Conservation (phyloP, 2,888 invertebrate species). For the Agriopis leucophaearia region DNA sequence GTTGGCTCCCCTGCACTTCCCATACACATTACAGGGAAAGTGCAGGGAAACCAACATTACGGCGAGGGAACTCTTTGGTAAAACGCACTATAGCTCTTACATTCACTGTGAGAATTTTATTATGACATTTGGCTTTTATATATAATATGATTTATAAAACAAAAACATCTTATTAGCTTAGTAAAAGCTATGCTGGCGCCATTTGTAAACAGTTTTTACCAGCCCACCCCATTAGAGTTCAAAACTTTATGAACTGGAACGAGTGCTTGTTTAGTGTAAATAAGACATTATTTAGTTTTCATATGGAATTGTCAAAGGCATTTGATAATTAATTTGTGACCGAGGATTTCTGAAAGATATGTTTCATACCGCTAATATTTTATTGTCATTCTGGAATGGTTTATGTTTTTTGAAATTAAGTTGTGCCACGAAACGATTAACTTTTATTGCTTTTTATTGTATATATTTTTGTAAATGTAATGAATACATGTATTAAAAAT, state of each 20-base stretch:
- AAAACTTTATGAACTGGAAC: conserved; percentile 1
- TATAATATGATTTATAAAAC: no score
- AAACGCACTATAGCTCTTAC: no score
- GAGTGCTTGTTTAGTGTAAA: conserved; percentile 15
- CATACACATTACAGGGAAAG: no score
- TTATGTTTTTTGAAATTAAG: conserved; percentile 5
- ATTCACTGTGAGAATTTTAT: no score
- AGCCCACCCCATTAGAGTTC: not conserved
- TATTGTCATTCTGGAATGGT: conserved; percentile 29
- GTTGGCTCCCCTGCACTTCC: no score
- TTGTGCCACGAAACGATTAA: conserved; percentile 9
- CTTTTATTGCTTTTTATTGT: not conserved
- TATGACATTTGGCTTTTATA: no score
- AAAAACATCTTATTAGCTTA: no score
- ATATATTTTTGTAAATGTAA: not conserved
- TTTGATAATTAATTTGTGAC: conserved; percentile 2
- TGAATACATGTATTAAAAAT: no score
- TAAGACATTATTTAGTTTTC: conserved; percentile 7
- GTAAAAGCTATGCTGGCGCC: no score
- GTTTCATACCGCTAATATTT: conserved; percentile 24
- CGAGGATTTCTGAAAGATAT: conserved; percentile 5
- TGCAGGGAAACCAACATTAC: no score
- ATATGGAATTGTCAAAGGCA: not conserved
- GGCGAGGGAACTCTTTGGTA: no score
- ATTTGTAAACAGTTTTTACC: no score